phyloP scores from a whole-genome alignment of 2,888 invertebrate species.

The Cryptus viduatorius region DNA sequence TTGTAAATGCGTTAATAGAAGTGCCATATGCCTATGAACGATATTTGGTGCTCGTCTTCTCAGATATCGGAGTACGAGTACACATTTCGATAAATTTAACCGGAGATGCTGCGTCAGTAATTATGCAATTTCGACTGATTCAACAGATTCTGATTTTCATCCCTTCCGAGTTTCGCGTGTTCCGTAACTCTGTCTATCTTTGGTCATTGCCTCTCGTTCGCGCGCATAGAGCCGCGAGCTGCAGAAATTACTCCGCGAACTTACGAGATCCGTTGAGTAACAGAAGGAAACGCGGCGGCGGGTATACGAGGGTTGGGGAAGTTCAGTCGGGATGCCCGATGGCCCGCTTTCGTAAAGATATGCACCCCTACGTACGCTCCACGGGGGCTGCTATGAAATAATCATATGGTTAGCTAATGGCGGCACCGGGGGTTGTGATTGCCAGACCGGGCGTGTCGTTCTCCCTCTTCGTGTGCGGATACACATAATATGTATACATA shows the following conservation, averaged over 20 bases:
- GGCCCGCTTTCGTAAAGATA: constrained; percentile 75
- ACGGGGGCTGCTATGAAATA: constrained; percentile 83
- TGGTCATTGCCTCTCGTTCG: neutral
- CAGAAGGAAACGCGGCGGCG: constrained; percentile 50
- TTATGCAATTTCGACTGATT: no score
- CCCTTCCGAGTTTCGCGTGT: neutral
- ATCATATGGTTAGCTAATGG: constrained; percentile 85
- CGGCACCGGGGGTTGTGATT: constrained; percentile 79
- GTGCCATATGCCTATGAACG: no score
- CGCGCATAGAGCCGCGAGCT: constrained; percentile 10
- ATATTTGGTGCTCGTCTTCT: no score
- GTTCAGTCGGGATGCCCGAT: constrained; percentile 41
- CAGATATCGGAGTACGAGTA: no score
- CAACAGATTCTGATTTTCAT: constrained; percentile 17
- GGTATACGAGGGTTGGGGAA: constrained; percentile 10
- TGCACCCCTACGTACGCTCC: constrained; percentile 75
- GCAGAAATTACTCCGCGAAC: constrained; percentile 44
- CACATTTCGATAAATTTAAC: no score
- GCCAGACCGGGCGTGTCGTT: constrained; percentile 77
- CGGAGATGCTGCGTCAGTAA: no score
- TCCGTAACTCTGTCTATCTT: no score
- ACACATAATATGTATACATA: constrained; percentile 24
- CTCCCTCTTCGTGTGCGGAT: constrained; percentile 54
- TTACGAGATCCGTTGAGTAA: constrained; percentile 69
- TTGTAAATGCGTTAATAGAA: no score